Evolutionary conservation across 2,797 vertebrate genomes (phyloP).

Genomic region (Lindbergichthys nudifrons): DNA sequence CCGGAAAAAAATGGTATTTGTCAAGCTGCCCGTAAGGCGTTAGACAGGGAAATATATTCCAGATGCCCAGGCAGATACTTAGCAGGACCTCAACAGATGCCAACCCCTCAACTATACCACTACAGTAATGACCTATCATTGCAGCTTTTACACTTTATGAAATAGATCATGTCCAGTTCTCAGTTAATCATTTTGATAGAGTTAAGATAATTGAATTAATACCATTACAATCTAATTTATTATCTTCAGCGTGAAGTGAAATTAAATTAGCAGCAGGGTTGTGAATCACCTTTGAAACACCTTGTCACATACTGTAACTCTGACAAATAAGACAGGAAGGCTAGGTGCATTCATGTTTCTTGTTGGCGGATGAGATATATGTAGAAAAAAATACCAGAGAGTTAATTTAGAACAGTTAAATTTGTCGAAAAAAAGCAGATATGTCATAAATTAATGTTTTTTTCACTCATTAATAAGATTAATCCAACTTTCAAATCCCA

Average conservation of each 20-base stretch:
- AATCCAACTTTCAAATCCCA: slow-evolving; percentile 36
- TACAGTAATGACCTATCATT: not conserved
- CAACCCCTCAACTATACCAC: slow-evolving; percentile 4
- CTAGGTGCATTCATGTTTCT: slow-evolving; percentile 31
- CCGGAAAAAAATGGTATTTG: not conserved
- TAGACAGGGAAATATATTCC: slow-evolving; percentile 15
- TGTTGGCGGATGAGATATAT: not conserved
- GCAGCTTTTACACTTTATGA: not conserved
- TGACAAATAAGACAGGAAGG: slow-evolving; percentile 52
- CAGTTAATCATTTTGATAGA: slow-evolving; percentile 18
- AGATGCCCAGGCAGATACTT: slow-evolving; percentile 20
- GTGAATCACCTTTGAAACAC: slow-evolving; percentile 63
- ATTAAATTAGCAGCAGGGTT: slow-evolving; percentile 51
- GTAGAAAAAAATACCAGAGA: not conserved
- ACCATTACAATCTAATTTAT: slow-evolving; percentile 35
- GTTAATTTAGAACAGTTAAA: slow-evolving; percentile 22
- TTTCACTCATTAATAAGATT: slow-evolving; percentile 41
- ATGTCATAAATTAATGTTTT: slow-evolving; percentile 30
- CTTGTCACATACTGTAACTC: slow-evolving; percentile 36
- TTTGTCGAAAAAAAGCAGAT: slow-evolving; percentile 24
- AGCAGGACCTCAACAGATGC: slow-evolving; percentile 23
- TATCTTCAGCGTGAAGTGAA: slow-evolving; percentile 49
- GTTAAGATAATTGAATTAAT: slow-evolving; percentile 22
- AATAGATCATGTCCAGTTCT: slow-evolving; percentile 18
- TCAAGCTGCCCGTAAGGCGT: slow-evolving; percentile 3